A percentile compares a stretch with the other conserved stretches of the same genome.
These are phyloP conservation scores for Montipora foliosa DNA, from an alignment of 64 coral and sea anemone genomes.

Conservation along the genomic window DNA sequence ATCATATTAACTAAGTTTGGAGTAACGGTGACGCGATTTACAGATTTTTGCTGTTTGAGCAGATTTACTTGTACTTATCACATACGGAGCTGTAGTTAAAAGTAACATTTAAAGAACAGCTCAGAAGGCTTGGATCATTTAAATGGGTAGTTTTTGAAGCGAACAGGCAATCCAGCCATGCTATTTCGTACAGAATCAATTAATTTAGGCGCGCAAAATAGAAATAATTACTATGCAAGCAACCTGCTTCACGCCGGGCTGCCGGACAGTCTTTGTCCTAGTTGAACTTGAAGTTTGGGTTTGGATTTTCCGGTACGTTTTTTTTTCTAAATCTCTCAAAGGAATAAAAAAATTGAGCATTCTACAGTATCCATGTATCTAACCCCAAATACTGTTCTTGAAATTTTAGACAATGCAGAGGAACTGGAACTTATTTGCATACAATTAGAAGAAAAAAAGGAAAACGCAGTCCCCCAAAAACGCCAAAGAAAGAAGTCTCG, in stretches of 20 bases:
- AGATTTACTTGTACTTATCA: no score
- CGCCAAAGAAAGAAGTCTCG: slow-evolving; percentile 3
- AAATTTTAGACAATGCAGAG: slow-evolving; percentile 34
- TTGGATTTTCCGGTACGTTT: no score
- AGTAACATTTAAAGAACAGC: no score
- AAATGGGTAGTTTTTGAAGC: not conserved
- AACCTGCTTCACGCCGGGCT: no score
- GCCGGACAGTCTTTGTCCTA: no score
- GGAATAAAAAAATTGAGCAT: not conserved
- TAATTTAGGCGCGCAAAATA: not conserved
- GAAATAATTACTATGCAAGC: not conserved
- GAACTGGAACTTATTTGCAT: slow-evolving; percentile 24
- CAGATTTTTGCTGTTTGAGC: no score
- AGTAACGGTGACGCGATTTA: no score
- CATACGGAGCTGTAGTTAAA: no score
- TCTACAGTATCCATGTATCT: no score
- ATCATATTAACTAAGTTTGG: no score
- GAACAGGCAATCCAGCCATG: not conserved
- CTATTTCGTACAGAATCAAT: not conserved
- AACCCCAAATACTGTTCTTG: not conserved
- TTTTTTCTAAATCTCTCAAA: not conserved
- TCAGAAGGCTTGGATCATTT: not conserved
- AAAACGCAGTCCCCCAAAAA: not conserved
- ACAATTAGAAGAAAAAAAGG: not conserved
- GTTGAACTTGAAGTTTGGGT: no score